Evolutionary conservation across 1,140 invertebrate species (phyloP), one percentile per base, ranked within the genome.

Genomic region (Cydia splendana): DNA sequence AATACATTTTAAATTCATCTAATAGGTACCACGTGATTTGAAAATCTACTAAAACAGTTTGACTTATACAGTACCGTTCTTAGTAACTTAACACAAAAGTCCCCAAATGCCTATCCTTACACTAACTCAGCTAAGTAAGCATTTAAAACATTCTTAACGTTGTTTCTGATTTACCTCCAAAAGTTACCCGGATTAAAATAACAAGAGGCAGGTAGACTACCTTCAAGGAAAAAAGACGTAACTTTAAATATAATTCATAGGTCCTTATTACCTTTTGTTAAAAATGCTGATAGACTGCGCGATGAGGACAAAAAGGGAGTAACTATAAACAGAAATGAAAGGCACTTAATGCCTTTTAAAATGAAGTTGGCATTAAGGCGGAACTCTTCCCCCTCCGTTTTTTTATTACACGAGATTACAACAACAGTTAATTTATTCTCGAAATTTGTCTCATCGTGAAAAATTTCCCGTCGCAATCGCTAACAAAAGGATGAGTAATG

Each of bases 401-500:
- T 38, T 38, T 67, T 67, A 34, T 67, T 67, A 38, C 30, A 34
- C 28, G n/a, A 71, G 30, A 71, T 71, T 71, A 38, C 85, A 90
- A 88, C 87, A 86, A 78, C 83, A 87, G 84, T 91, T 91, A 91
- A 91, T 91, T 93, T 93, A 93, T 93, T 89, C 91, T 83, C 86
- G 80, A 91, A 93, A 93, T 93, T 93, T 91, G 91, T 93, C 90
- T 89, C 90, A 89, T 88, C 88, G 81, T 88, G 90, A 93, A 92
- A 92, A 92, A 93, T 93, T 91, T 87, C 78, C 85, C 82, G 83
- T 90, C 88, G 83, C 87, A 89, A 89, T 91, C 83, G 90, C 91
- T 85, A 88, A 93, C 91, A 93, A 93, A 91, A 91, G 91, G 88
- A 89, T 93, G 91, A 93, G 76, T 89, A 93, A 91, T 93, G 86